Evolutionary conservation across 2,888 invertebrate species (phyloP), one percentile per base, ranked within the genome.

Genomic region (Phaonia tiefii): DNA sequence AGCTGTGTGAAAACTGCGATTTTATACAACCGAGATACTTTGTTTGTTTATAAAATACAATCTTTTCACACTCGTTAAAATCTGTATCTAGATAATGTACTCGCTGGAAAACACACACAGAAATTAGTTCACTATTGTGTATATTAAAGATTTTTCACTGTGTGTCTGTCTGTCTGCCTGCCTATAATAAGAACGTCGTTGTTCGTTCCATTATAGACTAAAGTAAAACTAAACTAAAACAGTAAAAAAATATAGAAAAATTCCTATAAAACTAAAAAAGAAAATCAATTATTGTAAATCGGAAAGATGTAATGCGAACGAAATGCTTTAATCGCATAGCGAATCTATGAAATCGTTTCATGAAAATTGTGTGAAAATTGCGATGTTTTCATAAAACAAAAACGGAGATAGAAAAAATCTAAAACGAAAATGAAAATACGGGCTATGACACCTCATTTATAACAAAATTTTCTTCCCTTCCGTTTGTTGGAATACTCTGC

Each of bases 71-170:
- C 56, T 81, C 78, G 81, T 20, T n/a, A 22, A 22, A 63, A 42
- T 60, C 63, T 78, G 78, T 69, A 75, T 81, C 69, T 75, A 13
- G 70, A 79, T 79, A 79, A n/a, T n/a, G 79, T 46, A 77, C 67
- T 83, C 82, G 80, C 39, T 83, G 56, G n/a, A 65, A 80, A 77
- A 51, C 8, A 11, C 10, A 75, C n/a, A 69, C 13, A 75, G 73
- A 83, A 83, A 83, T 84, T 79, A 83, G 84, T 83, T 83, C 80
- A 82, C 67, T 76, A 73, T 84, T 83, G 83, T 84, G 84, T 84
- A 84, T 84, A 84, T 83, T 84, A 78, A 82, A 82, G 80, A 79
- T 84, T 84, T 58, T 84, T 83, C 82, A 75, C 71, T 82, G 74
- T 75, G 65, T 79, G 63, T 74, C 73, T 79, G n/a, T n/a, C n/a